Evolutionary conservation across 2,113 vertebrate genomes (phyloP), one percentile per base, ranked within the genome.

Genomic region (Balaeniceps rex): DNA sequence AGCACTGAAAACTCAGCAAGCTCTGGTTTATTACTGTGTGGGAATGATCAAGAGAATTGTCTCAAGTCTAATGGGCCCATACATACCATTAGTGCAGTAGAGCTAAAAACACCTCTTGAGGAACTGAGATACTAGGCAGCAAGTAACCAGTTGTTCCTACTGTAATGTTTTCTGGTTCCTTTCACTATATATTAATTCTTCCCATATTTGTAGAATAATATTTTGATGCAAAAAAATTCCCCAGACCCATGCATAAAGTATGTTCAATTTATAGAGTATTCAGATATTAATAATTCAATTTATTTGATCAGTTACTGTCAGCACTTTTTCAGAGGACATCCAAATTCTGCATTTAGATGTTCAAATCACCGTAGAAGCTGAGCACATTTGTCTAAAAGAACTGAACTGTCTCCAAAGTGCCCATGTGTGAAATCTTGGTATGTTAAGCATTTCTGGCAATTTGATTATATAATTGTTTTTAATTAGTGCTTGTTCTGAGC

Each of bases 381-480:
- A 61, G 49, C 29, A 60, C 18, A 36, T 75, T 91, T 65, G 26
- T 69, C 19, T 94, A 36, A 83, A 88, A 66, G 24, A 64, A 17
- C 17, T 61, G 58, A 91, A 76, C 8, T 86, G 23, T 72, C 57
- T 89, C 46, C 40, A 40, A 77, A 84, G n/a, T 90, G 23, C 64
- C n/a, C 54, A 68, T 80, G 42, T 80, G 55, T 92, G 54, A 92
- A 88, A 65, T 80, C 68, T 88, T 74, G 15, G 25, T 61, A 36
- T 66, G 66, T 61, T 90, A 90, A 86, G 26, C 47, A 68, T 88
- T 92, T 93, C 60, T 93, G 71, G 54, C 24, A 81, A 58, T 80
- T 88, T 87, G 64, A 90, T 95, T 90, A 81, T 78, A 17, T 83
- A 94, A 71, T 70, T 71, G 17, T 18, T 95, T 94, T 88, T 81